Base-by-base conservation (phyloP, 2,888 invertebrate genomes). In the Ophion ventricosus region DNA sequence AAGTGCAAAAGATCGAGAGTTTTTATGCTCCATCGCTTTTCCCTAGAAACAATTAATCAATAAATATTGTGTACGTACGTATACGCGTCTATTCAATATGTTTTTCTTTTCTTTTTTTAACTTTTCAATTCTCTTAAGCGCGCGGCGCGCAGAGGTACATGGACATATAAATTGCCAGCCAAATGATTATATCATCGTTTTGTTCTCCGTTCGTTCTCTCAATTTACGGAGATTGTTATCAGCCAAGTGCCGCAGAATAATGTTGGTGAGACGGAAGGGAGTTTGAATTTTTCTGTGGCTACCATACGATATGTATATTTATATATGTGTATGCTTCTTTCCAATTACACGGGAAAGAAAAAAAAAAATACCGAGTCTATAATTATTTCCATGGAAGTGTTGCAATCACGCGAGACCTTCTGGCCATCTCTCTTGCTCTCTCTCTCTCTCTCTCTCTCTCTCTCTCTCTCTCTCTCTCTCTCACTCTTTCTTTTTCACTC, bases 311-410 rank as follows among this genome's bases (percentile, higher is more conserved):
- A 70, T 20, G 26, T 40, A 17, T 35, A n/a, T 64, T 11, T 64
- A 29, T 20, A 23, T 17, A 8, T 72, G 35, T 72, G 57, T 57
- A 35, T 35, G 54, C 61, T 25, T 54, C 75, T 76, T 29, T 57
- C 74, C 69, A 78, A 66, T 78, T 69, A 69, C 74, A 29, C 11
- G 40, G 59, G 35, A 56, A 72, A 64, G 54, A 43, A 63, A 70
- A 72, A 64, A 67, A 67, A 23, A 64, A 66, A 69, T 75, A 11
- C 57, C 7, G 35, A 57, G 81, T 66, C 77, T 74, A 83, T 83
- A 83, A 83, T 80, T 83, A 83, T 83, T 83, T 78, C 56, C 61
- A 63, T 63, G 83, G 40, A 84, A 84, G 77, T 80, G 67, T 67
- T 80, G 84, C 80, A 84, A 75, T 77, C 64, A 84, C 74, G 73